Percentiles rank a stretch among this genome's conserved stretches.
These are phyloP conservation scores for Etheostoma perlongum DNA, from an alignment of 2,797 vertebrate species.

Conservation along the genomic window DNA sequence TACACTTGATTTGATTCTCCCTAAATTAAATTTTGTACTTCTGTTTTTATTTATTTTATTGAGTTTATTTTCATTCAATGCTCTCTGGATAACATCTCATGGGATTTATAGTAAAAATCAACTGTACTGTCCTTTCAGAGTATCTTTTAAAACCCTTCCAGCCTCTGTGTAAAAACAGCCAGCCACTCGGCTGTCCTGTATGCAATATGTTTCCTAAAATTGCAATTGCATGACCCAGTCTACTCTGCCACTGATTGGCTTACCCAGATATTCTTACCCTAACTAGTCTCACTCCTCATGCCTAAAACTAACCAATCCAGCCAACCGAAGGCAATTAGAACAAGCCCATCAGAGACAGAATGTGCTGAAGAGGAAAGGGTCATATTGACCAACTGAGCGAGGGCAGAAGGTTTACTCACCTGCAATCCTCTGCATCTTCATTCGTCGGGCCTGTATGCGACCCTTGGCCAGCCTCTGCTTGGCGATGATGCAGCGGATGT, in stretches of 20 bases:
- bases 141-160: slow-evolving; percentile 11
- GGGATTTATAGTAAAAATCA: slow-evolving; percentile 14
- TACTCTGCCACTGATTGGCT: too few relatives aligned
- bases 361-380: neutral
- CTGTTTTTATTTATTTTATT: neutral
- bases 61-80: neutral
- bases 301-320: too few relatives aligned
- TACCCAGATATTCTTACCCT: too few relatives aligned
- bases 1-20: neutral
- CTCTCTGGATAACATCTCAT: neutral
- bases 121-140: neutral
- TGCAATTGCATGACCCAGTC: too few relatives aligned
- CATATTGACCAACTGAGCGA: neutral
- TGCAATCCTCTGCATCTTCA: slow-evolving; percentile 98
- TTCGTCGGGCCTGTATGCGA: slow-evolving; percentile 95
- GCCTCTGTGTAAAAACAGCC: neutral
- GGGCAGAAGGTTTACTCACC: slow-evolving; percentile 77
- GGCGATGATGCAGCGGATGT: slow-evolving; percentile 98
- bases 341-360: too few relatives aligned
- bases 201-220: too few relatives aligned
- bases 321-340: too few relatives aligned
- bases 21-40: neutral
- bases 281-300: too few relatives aligned
- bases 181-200: too few relatives aligned
- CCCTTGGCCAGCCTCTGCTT: slow-evolving; percentile 98